Evolutionary conservation across 2,888 invertebrate genomes (phyloP), one percentile per base, ranked within the genome.

Genomic region (Ochlodes sylvanus): DNA sequence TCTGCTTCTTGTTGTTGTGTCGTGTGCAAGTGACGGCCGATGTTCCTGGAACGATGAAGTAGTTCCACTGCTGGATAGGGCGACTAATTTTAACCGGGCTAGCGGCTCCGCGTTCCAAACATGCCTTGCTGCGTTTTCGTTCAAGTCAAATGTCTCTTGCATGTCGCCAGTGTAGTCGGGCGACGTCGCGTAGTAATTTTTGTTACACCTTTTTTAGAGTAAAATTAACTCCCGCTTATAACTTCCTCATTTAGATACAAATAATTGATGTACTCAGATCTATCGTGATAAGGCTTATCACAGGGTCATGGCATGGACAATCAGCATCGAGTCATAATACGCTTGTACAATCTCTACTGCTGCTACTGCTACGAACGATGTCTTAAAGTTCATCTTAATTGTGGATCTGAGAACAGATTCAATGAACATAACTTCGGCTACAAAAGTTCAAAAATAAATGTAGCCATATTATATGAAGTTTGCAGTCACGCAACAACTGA

Each of bases 11-110:
- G 44, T 70, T 56, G 63, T 38, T 27, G 65, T 67, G 61, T 61
- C 66, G 66, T 66, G 66, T 66, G 66, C 64, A 69, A 70, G 70
- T 67, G 62, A 70, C 63, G 65, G 66, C 57, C 69, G 73, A 68
- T 73, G 77, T 85, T 84, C 81, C 80, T 77, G 82, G 81, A 85
- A 85, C 58, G 58, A 58, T 58, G 56, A 50, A 56, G 57, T 54
- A 5, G 55, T 12, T 58, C 27, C 57, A 19, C 77, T 81, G 83
- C 85, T 84, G 82, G 82, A 80, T 78, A 65, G 69, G 79, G 78
- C 75, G 79, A 79, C 89, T 90, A 90, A 88, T 86, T 83, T 86
- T 90, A 90, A 56, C 76, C 71, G 42, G 41, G 19, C 27, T 12
- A 7, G 69, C 74, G 76, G 79, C 77, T 78, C 81, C 84, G 84